Evolutionary conservation across 1,140 invertebrate species (phyloP), one percentile per base, ranked within the genome.

Genomic region (Drosophila carrolli): DNA sequence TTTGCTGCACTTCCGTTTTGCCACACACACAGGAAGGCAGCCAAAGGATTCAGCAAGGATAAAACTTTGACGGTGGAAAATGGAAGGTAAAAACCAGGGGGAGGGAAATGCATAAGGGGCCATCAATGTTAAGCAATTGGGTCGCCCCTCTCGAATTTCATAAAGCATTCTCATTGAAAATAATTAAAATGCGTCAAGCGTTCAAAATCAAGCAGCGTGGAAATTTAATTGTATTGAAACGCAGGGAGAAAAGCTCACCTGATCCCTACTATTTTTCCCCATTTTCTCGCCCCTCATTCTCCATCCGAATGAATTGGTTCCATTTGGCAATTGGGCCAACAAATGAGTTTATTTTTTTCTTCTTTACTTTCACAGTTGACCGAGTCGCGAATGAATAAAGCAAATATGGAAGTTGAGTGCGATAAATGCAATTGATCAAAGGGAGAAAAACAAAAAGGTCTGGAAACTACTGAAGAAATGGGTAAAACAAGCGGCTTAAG

Each of bases 131-230:
- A 80, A 62, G 75, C 75, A 66, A 70, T 71, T 83, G 80, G 62
- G 37, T 54, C 76, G 75, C 68, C 40, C 35, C 47, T 51, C 72
- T 73, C 56, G 84, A 80, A 88, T 77, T 89, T 89, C 84, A 88
- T 88, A 88, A 86, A 88, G 83, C 58, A 73, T 86, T 78, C 65
- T 19, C 78, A 86, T 82, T 86, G 82, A 86, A 86, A 88, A 89
- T 88, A 88, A 88, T 88, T 88, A 89, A 88, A 88, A 88, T 89
- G 84, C 83, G 84, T 80, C 80, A 78, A 71, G 65, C 83, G 84
- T 88, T 88, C 75, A 89, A 88, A 88, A 88, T 88, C 84, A 88
- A 89, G 84, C 83, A 79, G 83, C 83, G 74, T 89, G 84, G 79
- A 88, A 88, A 88, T 88, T 88, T 88, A 88, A 88, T 88, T 88